Evolutionary conservation across 2,888 invertebrate genomes (phyloP).

Genomic region (Machimus atricapillus): DNA sequence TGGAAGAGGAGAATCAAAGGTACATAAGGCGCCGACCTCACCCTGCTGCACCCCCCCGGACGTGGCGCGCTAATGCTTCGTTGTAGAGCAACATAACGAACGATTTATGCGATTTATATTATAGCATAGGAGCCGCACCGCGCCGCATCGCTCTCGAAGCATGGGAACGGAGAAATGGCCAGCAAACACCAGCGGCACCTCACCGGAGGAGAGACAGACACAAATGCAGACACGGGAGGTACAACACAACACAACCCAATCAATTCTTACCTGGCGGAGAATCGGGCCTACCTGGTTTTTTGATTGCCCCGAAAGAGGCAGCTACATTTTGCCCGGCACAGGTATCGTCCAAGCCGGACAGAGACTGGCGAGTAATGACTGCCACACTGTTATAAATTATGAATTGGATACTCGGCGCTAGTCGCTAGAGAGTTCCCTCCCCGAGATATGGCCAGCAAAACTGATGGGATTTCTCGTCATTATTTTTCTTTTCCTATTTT

Average conservation of each 20-base stretch:
- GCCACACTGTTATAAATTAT: slow-evolving; percentile 43
- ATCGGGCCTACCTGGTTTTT: not conserved
- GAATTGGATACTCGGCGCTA: not conserved
- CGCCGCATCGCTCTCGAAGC: not conserved
- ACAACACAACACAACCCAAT: not conserved
- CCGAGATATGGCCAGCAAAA: not conserved
- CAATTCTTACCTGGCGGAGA: slow-evolving; percentile 15
- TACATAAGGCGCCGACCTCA: slow-evolving; percentile 20
- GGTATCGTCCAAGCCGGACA: not conserved
- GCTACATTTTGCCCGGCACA: not conserved
- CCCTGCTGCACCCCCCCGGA: too few relatives aligned
- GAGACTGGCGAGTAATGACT: slow-evolving; percentile 37
- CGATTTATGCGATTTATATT: slow-evolving; percentile 23
- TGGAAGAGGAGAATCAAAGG: not conserved
- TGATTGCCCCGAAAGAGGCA: slow-evolving; percentile 2
- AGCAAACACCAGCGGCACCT: not conserved
- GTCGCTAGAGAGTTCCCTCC: not conserved
- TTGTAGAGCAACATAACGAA: not conserved
- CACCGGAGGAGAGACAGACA: not conserved
- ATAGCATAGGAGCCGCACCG: not conserved
- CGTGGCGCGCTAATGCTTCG: not conserved
- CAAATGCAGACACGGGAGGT: not conserved
- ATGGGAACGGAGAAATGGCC: not conserved
- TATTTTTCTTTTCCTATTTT: not conserved
- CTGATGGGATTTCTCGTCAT: slow-evolving; percentile 1